These are phyloP conservation scores for Anseranas semipalmata DNA, from an alignment of 2,113 vertebrate genomes.

Conservation along the genomic window DNA sequence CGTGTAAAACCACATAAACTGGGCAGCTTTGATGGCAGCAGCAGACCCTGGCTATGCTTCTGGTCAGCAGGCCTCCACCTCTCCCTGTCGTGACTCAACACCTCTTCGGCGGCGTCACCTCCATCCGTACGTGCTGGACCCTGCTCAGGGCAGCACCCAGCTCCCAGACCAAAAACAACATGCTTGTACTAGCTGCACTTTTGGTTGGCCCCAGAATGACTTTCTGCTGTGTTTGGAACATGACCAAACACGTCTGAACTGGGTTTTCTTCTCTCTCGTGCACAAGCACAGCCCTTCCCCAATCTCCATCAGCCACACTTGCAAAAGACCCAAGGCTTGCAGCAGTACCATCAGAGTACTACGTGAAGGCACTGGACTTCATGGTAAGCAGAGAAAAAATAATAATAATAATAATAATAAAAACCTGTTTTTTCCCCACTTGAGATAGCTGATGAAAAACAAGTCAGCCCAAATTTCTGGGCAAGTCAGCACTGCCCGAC, in stretches of 20 bases:
- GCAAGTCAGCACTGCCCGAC: too few species aligned
- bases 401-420: too few species aligned
- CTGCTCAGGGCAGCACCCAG: background rate
- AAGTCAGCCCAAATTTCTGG: background rate
- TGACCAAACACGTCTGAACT: too few species aligned
- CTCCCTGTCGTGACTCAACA: background rate
- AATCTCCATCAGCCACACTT: background rate
- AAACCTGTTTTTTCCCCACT: background rate
- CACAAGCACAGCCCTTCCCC: background rate
- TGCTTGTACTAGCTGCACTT: background rate
- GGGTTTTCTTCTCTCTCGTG: background rate
- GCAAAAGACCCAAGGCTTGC: background rate
- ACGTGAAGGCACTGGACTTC: background rate
- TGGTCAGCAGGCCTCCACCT: background rate
- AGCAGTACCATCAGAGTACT: background rate
- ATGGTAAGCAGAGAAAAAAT: background rate
- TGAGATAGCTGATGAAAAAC: background rate
- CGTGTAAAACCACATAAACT: background rate
- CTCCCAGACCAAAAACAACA: background rate
- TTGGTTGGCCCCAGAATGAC: background rate
- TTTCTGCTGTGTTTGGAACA: too few species aligned
- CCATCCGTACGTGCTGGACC: rapidly evolving
- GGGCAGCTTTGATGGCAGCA: background rate
- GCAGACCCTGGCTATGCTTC: background rate
- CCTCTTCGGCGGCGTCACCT: background rate